A percentile compares a stretch with the other conserved stretches of the same genome.
These are phyloP conservation scores for Sinohyriopsis cumingii DNA, from an alignment of 2,888 invertebrate genomes.

Conservation along the genomic window DNA sequence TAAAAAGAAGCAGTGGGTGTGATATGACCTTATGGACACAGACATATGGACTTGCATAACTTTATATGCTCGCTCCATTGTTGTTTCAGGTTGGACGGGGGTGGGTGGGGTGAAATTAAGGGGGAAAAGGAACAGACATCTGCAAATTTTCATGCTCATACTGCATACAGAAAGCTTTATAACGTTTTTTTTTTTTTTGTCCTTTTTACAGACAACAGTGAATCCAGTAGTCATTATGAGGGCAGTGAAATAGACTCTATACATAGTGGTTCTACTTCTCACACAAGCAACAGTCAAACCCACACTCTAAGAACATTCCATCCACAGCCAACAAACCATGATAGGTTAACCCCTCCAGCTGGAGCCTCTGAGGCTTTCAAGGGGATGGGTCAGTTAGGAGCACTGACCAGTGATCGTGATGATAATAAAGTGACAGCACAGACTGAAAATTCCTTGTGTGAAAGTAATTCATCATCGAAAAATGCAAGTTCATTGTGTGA, in stretches of 20 bases:
- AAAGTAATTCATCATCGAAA: constrained; percentile 22
- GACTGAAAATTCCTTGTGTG: constrained; percentile 12
- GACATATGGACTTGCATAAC: too few species aligned
- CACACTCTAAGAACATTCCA: constrained; percentile 61
- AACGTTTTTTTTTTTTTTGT: constrained; percentile 4
- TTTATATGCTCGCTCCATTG: too few species aligned
- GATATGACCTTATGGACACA: too few species aligned
- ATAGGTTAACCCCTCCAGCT: constrained; percentile 27
- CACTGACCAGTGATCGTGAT: constrained; percentile 13
- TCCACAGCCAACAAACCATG: constrained; percentile 47
- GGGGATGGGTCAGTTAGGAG: constrained; percentile 15
- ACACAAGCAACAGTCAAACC: constrained; percentile 54
- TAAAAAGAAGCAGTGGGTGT: too few species aligned
- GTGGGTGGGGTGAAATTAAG: too few species aligned
- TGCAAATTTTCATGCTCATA: too few species aligned
- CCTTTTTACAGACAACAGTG: constrained; percentile 53
- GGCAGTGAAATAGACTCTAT: constrained; percentile 63
- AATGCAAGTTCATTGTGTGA: constrained; percentile 7
- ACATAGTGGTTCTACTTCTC: constrained; percentile 62
- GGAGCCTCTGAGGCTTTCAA: constrained; percentile 26
- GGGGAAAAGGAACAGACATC: too few species aligned
- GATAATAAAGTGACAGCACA: constrained; percentile 24
- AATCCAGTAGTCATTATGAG: constrained; percentile 56
- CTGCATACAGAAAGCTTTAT: neutral
- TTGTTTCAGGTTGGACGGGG: too few species aligned